Percentiles rank a stretch among this genome's conserved stretches.
Evolutionary conservation across 1,140 invertebrate species (phyloP).

Genomic region (Steinernema feltiae): DNA sequence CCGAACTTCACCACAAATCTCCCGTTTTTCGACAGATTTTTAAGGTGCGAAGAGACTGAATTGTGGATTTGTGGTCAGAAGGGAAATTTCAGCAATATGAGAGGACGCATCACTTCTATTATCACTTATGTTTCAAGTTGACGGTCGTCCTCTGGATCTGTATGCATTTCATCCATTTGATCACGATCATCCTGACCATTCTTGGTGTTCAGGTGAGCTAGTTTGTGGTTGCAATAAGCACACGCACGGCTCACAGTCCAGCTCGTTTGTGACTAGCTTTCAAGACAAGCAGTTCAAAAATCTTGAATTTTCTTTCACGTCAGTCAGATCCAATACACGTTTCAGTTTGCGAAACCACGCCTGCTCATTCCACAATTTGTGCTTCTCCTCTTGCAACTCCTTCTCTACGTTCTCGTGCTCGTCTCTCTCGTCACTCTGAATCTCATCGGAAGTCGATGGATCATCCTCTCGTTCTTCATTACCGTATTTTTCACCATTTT

Average conservation of each 20-base stretch:
- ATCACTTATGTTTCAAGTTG: not conserved
- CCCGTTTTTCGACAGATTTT: constrained; percentile 2
- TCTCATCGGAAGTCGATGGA: constrained; percentile 1
- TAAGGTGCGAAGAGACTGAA: not conserved
- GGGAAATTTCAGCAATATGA: not conserved
- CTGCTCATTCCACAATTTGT: not conserved
- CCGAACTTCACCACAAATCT: not conserved
- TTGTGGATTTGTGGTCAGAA: not conserved
- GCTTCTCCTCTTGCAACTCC: not conserved
- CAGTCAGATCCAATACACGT: not conserved
- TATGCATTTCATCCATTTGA: not conserved
- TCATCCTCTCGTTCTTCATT: not conserved
- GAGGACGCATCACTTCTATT: not conserved
- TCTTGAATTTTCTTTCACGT: not conserved
- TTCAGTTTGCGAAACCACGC: constrained; percentile 6
- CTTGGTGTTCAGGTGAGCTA: not conserved
- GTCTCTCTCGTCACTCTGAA: not conserved
- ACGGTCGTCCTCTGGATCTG: not conserved
- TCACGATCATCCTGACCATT: not conserved
- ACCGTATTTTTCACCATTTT: not conserved
- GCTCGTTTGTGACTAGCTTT: not conserved
- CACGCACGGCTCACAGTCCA: too few relatives aligned
- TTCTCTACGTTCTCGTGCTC: not conserved
- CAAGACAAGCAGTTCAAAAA: not conserved
- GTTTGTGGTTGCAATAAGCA: not conserved